phyloP scores from a whole-genome alignment of 1,140 invertebrate species.

The Bombus consobrinus region DNA sequence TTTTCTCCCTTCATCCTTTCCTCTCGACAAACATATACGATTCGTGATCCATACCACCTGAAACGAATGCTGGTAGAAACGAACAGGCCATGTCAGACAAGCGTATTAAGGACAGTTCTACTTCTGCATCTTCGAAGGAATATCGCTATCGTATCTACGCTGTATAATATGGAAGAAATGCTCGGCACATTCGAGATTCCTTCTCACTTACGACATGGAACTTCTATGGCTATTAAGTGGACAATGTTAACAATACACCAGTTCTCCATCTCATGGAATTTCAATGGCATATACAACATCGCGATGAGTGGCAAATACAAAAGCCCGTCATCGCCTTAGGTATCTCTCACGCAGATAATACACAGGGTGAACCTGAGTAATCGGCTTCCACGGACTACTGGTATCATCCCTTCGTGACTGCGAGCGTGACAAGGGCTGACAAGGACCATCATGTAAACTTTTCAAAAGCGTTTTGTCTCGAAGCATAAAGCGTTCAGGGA shows the following conservation, averaged over 20 bases:
- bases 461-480: constrained; percentile 56
- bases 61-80: constrained; percentile 2
- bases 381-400: constrained; percentile 46
- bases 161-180: neutral
- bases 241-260: constrained; percentile 58
- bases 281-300: constrained; percentile 55
- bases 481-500: constrained; percentile 48
- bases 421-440: constrained; percentile 25
- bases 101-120: neutral
- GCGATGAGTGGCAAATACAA: constrained; percentile 35
- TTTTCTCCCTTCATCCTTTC: neutral
- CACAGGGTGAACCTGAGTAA: constrained; percentile 50
- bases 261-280: constrained; percentile 56
- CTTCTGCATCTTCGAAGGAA: neutral
- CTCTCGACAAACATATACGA: neutral
- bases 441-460: constrained; percentile 53
- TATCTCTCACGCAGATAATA: constrained; percentile 47
- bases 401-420: constrained; percentile 44
- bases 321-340: constrained; percentile 32
- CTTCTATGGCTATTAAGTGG: constrained; percentile 62
- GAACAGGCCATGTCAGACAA: neutral
- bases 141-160: neutral
- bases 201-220: neutral
- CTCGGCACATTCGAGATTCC: neutral
- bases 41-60: neutral